A percentile compares a stretch with the other conserved stretches of the same genome.
Evolutionary conservation across 64 coral and sea anemone genomes (phyloP).

Genomic region (Platygyra sinensis): DNA sequence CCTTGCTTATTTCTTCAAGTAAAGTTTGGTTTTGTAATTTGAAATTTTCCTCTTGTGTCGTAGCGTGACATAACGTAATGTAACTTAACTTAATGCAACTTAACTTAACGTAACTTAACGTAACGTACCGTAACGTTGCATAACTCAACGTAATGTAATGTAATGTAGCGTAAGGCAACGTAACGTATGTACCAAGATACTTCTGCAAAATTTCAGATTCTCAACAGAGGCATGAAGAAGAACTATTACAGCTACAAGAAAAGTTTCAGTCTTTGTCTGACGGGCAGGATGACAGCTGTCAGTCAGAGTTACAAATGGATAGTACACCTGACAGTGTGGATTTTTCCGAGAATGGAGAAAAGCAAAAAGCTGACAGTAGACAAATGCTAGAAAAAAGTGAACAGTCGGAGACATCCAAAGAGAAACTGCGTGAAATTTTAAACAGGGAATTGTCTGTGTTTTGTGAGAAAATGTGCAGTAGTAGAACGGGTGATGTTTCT

Average conservation of each 20-base stretch:
- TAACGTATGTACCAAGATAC: too few species aligned
- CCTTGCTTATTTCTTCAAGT: conserved; percentile 91
- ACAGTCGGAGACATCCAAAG: background rate
- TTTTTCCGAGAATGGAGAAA: conserved; percentile 16
- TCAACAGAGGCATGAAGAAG: conserved; percentile 82
- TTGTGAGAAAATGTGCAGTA: conserved; percentile 35
- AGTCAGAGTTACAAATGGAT: conserved; percentile 24
- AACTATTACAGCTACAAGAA: conserved; percentile 59
- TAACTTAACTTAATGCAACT: too few species aligned
- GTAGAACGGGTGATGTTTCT: conserved; percentile 17
- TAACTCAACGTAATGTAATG: too few species aligned
- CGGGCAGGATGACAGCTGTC: conserved; percentile 14
- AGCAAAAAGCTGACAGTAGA: background rate
- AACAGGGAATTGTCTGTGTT: conserved; percentile 6
- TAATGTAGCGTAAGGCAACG: too few species aligned
- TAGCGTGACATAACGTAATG: too few species aligned
- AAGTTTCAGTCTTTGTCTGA: conserved; percentile 37
- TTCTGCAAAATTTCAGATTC: conserved; percentile 33
- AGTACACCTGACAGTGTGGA: background rate
- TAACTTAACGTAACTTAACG: too few species aligned
- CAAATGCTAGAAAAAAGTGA: background rate
- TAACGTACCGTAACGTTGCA: too few species aligned
- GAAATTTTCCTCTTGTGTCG: conserved; percentile 97
- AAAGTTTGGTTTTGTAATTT: conserved; percentile 98
- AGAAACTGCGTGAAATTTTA: conserved; percentile 27